Evolutionary conservation across 2,888 invertebrate genomes (phyloP).

Genomic region (Yponomeuta evonymella): DNA sequence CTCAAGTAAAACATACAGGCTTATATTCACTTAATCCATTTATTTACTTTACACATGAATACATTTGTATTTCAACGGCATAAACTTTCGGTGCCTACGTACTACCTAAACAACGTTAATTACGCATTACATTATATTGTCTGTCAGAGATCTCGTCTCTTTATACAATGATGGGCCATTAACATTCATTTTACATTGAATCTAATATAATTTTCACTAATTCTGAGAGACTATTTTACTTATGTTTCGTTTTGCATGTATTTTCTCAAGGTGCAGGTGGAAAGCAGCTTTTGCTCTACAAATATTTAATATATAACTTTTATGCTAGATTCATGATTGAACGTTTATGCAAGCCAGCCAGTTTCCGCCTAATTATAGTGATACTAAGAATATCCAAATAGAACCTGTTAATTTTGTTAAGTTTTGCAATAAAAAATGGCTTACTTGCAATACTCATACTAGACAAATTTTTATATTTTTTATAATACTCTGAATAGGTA

Average conservation of each 20-base stretch:
- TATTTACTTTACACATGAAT: slow-evolving; percentile 68
- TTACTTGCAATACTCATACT: neutral
- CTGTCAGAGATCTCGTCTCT: slow-evolving; percentile 50
- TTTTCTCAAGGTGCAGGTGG: neutral
- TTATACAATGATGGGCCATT: slow-evolving; percentile 59
- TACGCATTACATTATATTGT: slow-evolving; percentile 40
- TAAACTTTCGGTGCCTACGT: slow-evolving; percentile 71
- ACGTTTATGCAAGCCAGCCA: neutral
- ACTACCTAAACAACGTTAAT: slow-evolving; percentile 68
- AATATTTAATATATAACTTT: neutral
- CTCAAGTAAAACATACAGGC: slow-evolving; percentile 11
- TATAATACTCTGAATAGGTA: neutral
- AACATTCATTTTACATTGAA: slow-evolving; percentile 25
- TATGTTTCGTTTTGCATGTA: neutral
- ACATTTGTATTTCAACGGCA: slow-evolving; percentile 64
- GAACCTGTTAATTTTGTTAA: neutral
- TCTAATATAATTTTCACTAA: slow-evolving; percentile 2
- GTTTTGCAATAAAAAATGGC: neutral
- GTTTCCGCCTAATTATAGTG: neutral
- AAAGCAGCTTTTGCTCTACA: slow-evolving; percentile 6
- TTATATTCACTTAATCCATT: slow-evolving; percentile 31
- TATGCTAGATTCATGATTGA: neutral
- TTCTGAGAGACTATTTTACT: slow-evolving; percentile 2
- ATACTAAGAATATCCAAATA: neutral
- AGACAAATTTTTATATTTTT: neutral